phyloP scores from a whole-genome alignment of 2,888 invertebrate genomes.

The Tanytarsus gracilentus region DNA sequence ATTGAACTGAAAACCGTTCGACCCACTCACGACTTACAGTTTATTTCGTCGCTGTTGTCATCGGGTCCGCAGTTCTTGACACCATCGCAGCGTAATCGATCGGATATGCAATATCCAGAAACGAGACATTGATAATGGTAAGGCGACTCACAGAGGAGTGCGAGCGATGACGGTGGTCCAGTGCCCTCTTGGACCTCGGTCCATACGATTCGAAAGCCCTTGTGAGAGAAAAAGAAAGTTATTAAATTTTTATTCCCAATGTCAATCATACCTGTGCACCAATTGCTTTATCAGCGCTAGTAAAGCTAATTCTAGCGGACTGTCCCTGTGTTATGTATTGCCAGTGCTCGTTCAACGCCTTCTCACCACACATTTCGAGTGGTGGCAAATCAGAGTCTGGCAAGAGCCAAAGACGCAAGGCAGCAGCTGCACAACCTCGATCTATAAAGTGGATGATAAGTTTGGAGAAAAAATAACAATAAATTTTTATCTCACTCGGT shows the following conservation, averaged over 20 bases:
- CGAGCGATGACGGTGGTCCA: conserved; percentile 42
- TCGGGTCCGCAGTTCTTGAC: conserved; percentile 65
- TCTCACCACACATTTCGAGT: conserved; percentile 82
- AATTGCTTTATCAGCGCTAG: conserved; percentile 88
- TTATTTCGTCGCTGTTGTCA: conserved; percentile 46
- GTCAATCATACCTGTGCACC: conserved; percentile 57
- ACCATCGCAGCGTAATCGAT: conserved; percentile 65
- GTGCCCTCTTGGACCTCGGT: conserved; percentile 72
- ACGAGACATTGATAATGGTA: conserved; percentile 63
- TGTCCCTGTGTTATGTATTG: conserved; percentile 79
- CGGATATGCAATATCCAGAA: conserved; percentile 70
- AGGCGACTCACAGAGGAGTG: conserved; percentile 46
- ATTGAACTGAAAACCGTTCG: conserved; percentile 47
- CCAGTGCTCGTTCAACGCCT: conserved; percentile 63
- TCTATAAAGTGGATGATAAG: conserved; percentile 44
- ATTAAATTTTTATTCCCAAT: neutral
- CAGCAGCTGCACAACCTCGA: conserved; percentile 87
- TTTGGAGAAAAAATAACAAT: neutral
- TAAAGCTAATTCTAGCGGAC: conserved; percentile 84
- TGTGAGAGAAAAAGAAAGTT: conserved; percentile 20
- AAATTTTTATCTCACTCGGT: conserved; percentile 50
- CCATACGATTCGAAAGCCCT: conserved; percentile 91
- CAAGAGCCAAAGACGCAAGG: conserved; percentile 74
- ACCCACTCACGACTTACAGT: conserved; percentile 48
- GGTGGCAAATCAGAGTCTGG: conserved; percentile 66